These are phyloP conservation scores for Nycticorax nycticorax DNA, from an alignment of 2,113 vertebrate genomes.

Conservation along the genomic window DNA sequence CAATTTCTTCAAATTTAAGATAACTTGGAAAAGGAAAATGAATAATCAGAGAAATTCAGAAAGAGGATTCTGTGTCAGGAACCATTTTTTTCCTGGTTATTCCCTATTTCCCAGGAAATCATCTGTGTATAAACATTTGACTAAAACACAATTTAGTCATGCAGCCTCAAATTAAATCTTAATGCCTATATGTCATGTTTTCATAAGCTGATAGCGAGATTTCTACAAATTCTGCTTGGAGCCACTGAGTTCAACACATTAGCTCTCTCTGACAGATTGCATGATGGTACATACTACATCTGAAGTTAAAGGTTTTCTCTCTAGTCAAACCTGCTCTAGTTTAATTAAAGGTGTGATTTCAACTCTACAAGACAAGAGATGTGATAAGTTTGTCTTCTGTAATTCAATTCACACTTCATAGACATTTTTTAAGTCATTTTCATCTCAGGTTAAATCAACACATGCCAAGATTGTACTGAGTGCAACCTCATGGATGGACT, in stretches of 20 bases:
- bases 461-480: neutral
- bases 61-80: neutral
- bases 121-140: neutral
- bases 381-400: neutral
- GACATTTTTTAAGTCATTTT: neutral
- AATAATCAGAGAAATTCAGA: neutral
- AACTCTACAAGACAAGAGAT: neutral
- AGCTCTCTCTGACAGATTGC: neutral
- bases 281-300: neutral
- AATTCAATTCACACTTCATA: neutral
- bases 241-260: neutral
- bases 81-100: neutral
- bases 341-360: constrained; percentile 26
- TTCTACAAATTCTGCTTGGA: neutral
- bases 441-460: neutral
- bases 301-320: neutral
- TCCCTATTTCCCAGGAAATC: neutral
- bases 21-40: neutral
- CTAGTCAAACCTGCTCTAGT: neutral
- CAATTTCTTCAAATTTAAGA: neutral
- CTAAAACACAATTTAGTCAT: neutral
- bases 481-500: neutral
- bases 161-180: neutral
- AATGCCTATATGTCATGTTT: neutral
- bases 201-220: neutral